A percentile compares a stretch with the other conserved stretches of the same genome.
Evolutionary conservation across 2,797 vertebrate genomes (phyloP).

Genomic region (Rhabdophis nuchalis): DNA sequence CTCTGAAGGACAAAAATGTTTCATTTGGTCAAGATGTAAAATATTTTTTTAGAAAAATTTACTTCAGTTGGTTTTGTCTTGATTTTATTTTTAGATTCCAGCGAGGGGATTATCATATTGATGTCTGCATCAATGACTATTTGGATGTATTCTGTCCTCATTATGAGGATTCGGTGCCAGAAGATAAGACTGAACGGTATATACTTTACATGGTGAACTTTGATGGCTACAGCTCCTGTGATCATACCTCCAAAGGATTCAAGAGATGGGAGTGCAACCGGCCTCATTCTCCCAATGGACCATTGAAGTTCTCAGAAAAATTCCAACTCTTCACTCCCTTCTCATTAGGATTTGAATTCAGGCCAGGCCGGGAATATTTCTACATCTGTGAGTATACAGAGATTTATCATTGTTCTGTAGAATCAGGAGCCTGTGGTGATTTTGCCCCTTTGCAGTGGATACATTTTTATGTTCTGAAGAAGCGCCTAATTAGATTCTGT

Average conservation of each 20-base stretch:
- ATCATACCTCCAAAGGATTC: constrained; percentile 96
- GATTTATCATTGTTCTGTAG: constrained; percentile 41
- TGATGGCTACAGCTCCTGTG: constrained; percentile 95
- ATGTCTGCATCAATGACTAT: constrained; percentile 98
- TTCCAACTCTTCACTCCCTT: constrained; percentile 99
- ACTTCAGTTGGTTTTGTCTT: constrained; percentile 10
- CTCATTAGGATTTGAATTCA: constrained; percentile 96
- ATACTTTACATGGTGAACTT: constrained; percentile 99
- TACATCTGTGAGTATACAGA: constrained; percentile 93
- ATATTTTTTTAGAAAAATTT: neutral
- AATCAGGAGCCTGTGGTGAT: constrained; percentile 30
- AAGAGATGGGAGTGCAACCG: constrained; percentile 98
- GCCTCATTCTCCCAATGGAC: constrained; percentile 91
- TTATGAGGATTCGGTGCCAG: constrained; percentile 90
- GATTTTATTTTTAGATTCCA: constrained; percentile 81
- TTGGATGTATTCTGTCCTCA: constrained; percentile 97
- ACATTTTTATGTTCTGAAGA: constrained; percentile 34
- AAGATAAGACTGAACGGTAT: constrained; percentile 92
- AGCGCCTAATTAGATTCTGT: constrained; percentile 47
- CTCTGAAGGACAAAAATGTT: neutral
- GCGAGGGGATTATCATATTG: constrained; percentile 92
- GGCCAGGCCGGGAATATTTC: constrained; percentile 96
- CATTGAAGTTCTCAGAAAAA: constrained; percentile 96
- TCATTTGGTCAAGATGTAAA: neutral
- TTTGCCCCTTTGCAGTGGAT: constrained; percentile 46